Evolutionary conservation across 2,113 vertebrate genomes (phyloP), one percentile per base, ranked within the genome.

Genomic region (Sebastes fasciatus): DNA sequence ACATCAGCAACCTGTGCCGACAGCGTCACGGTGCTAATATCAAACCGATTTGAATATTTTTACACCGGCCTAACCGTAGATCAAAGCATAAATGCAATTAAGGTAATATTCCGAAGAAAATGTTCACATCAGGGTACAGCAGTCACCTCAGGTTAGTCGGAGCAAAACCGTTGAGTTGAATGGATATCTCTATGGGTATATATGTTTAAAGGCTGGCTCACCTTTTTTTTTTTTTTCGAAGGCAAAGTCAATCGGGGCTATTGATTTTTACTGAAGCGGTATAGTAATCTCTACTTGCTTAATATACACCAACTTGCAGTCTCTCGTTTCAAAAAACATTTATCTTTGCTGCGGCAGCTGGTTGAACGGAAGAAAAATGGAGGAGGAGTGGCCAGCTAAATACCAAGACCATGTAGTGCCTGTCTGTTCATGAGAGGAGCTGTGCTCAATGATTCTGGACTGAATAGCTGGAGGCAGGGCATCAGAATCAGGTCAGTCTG

Each of bases 401-500:
- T 80, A 74, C 57, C 61, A 77, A 76, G 64, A 80, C n/a, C 65
- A 34, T 81, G 72, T 61, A 77, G 64, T 75, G 48, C 48, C 66
- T 82, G 85, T 89, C 71, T 54, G 79, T 80, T 88, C 74, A 83
- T 48, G 13, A 79, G 85, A 79, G 67, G 23, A 85, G 88, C 77
- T 80, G 70, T 52, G 74, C 87, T 88, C 65, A 73, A 84, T 48
- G 67, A 80, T 83, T 77, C 79, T 76, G 77, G 74, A 79, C 83
- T 81, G 81, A 78, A 80, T 86, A 77, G 87, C 81, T 92, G 54
- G 74, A 88, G 82, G 88, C 66, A 79, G 76, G 63, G 88, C 82
- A 86, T 86, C 77, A 84, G 79, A 92, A 93, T 89, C 79, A 89
- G 88, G 83, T 89, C 90, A 90, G 70, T 82, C 72, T 91, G 88